Evolutionary conservation across 2,797 vertebrate species (phyloP).

Genomic region (Morus bassanus): DNA sequence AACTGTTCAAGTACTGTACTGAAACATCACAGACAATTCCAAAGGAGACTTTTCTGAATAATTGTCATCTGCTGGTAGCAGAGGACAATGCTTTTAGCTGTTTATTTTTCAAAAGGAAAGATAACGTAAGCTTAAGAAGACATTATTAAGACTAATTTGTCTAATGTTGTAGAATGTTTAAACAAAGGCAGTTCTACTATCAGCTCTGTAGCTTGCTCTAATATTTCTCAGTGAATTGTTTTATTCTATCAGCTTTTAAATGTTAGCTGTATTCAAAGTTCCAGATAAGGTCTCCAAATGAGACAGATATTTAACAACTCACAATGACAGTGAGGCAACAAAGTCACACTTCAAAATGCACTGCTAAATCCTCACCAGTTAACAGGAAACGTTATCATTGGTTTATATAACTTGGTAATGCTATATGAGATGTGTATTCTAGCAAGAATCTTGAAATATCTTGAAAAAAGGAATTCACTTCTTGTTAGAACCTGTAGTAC

Average conservation of each 20-base stretch:
- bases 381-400: neutral
- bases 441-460: neutral
- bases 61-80: neutral
- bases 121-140: neutral
- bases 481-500: neutral
- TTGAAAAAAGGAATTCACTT: neutral
- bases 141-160: conserved; percentile 23
- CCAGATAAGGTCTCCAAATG: neutral
- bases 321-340: neutral
- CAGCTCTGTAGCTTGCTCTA: neutral
- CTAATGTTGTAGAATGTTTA: neutral
- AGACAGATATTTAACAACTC: neutral
- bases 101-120: conserved; percentile 39
- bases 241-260: conserved; percentile 3
- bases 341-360: neutral
- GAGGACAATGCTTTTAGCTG: conserved; percentile 2
- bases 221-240: conserved; percentile 23
- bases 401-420: neutral
- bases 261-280: neutral
- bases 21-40: neutral
- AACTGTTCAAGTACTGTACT: neutral
- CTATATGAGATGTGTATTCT: neutral
- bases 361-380: neutral
- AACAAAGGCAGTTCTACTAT: neutral
- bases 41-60: neutral